Evolutionary conservation across 2,888 invertebrate genomes (phyloP).

Genomic region (Synanthedon tipuliformis): DNA sequence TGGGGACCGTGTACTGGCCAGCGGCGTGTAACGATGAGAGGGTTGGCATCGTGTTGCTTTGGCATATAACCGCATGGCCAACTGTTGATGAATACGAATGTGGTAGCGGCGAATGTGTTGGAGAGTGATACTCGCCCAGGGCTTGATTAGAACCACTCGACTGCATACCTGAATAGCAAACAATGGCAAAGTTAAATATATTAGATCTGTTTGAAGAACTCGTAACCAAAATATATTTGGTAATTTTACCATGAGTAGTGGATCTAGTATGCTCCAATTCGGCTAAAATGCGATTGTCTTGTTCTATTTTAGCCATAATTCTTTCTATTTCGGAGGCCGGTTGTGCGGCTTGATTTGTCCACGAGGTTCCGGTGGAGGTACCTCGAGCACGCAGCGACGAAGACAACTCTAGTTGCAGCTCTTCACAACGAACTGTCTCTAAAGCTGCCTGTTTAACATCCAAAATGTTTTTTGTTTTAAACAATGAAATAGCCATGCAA

Average conservation of each 20-base stretch:
- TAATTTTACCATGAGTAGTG: constrained; percentile 69
- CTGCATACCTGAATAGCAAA: constrained; percentile 60
- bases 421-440: constrained; percentile 84
- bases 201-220: not conserved
- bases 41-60: constrained; percentile 76
- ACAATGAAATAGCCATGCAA: no score
- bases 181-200: not conserved
- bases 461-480: no score
- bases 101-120: constrained; percentile 70
- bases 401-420: constrained; percentile 88
- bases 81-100: constrained; percentile 64
- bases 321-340: constrained; percentile 86
- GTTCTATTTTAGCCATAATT: constrained; percentile 95
- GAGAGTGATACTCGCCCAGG: constrained; percentile 74
- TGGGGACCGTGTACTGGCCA: constrained; percentile 56
- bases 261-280: constrained; percentile 88
- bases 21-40: constrained; percentile 63
- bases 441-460: constrained; percentile 64
- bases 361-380: constrained; percentile 41
- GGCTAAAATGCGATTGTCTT: constrained; percentile 88
- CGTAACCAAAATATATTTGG: not conserved
- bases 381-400: constrained; percentile 71
- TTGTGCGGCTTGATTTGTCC: constrained; percentile 46
- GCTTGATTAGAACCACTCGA: constrained; percentile 79
- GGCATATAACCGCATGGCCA: constrained; percentile 56